Evolutionary conservation across 1,140 invertebrate species (phyloP).

Genomic region (Nasonia longicornis): DNA sequence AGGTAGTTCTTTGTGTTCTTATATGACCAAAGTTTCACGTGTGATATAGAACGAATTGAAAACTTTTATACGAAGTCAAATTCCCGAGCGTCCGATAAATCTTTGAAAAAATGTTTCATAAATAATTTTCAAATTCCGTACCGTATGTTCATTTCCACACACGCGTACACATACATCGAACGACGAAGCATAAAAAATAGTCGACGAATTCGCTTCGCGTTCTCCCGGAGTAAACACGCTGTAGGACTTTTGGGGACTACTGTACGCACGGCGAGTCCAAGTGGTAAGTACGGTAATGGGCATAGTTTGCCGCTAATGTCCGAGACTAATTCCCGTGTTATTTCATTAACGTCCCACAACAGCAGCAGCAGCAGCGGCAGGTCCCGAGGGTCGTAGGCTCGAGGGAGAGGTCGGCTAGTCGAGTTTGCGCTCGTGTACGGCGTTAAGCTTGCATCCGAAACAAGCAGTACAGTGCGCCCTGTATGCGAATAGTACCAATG

Average conservation of each 20-base stretch:
- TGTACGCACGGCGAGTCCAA: slow-evolving; percentile 42
- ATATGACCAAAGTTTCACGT: too few species aligned
- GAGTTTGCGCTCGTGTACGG: slow-evolving; percentile 40
- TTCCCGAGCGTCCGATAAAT: too few species aligned
- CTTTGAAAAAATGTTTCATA: too few species aligned
- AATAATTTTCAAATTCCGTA: too few species aligned
- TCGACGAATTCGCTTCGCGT: background rate
- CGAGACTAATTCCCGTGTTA: slow-evolving; percentile 71
- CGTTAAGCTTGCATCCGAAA: background rate
- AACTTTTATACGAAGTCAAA: too few species aligned
- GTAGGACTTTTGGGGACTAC: slow-evolving; percentile 10
- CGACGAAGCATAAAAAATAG: background rate
- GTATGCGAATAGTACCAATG: background rate
- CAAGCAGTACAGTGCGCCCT: background rate
- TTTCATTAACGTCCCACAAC: slow-evolving; percentile 68
- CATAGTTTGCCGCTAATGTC: slow-evolving; percentile 70
- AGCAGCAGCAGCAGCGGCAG: slow-evolving; percentile 39
- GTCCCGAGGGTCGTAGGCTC: slow-evolving; percentile 58
- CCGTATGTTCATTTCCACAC: too few species aligned
- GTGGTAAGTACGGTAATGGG: slow-evolving; percentile 64
- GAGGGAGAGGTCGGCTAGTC: slow-evolving; percentile 19
- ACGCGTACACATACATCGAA: background rate
- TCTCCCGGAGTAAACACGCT: too few species aligned
- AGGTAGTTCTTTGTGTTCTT: too few species aligned
- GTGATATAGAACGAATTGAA: too few species aligned